Percentiles rank a stretch among this genome's conserved stretches.
phyloP scores from a whole-genome alignment of 2,888 invertebrate species.

The Atethmia centrago region DNA sequence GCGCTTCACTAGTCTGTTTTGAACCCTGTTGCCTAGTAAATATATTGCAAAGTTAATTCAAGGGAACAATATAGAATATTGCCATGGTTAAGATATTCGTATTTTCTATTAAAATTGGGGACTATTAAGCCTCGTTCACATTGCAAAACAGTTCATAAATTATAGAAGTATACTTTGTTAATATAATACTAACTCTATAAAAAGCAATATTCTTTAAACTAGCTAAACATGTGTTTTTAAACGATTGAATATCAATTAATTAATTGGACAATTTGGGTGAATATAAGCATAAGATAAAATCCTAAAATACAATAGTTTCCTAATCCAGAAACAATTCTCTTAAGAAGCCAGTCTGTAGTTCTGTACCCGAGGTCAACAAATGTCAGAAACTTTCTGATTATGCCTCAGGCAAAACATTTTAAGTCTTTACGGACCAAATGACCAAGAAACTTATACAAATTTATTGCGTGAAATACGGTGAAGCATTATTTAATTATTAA shows the following conservation, averaged over 20 bases:
- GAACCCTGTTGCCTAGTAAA: slow-evolving; percentile 24
- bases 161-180: slow-evolving; percentile 43
- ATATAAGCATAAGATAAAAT: slow-evolving; percentile 21
- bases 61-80: slow-evolving; percentile 33
- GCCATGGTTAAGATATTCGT: neutral
- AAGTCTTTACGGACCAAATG: slow-evolving; percentile 29
- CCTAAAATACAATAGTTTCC: slow-evolving; percentile 4
- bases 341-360: slow-evolving; percentile 1
- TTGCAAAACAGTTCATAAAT: slow-evolving; percentile 25
- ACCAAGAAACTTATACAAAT: slow-evolving; percentile 32
- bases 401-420: slow-evolving; percentile 7
- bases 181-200: slow-evolving; percentile 21
- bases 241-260: slow-evolving; percentile 21
- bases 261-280: slow-evolving; percentile 19
- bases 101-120: slow-evolving; percentile 27
- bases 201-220: slow-evolving; percentile 41
- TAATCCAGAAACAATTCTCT: slow-evolving; percentile 11
- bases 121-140: slow-evolving; percentile 34
- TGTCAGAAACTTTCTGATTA: slow-evolving; percentile 10
- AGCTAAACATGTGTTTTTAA: slow-evolving; percentile 22
- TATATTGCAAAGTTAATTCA: slow-evolving; percentile 27
- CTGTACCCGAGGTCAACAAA: neutral
- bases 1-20: slow-evolving; percentile 7
- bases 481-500: slow-evolving; percentile 36
- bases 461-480: slow-evolving; percentile 39